Evolutionary conservation across 1,140 invertebrate species (phyloP).

Genomic region (Ceratitis capitata): DNA sequence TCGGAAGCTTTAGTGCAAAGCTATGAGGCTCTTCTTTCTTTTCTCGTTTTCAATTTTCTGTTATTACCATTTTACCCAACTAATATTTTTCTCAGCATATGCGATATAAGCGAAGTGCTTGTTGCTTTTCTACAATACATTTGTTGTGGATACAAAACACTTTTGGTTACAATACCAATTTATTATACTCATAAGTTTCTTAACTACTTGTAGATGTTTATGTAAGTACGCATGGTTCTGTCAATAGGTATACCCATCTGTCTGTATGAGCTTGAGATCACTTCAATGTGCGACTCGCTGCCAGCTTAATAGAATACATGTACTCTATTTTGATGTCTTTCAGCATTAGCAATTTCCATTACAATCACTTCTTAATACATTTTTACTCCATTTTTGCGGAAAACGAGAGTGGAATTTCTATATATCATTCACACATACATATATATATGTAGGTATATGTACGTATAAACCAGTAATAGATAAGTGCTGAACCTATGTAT

Average conservation of each 20-base stretch:
- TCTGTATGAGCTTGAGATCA: background rate
- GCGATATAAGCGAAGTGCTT: background rate
- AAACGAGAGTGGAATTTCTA: background rate
- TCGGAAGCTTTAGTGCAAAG: too few relatives aligned
- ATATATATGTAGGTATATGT: background rate
- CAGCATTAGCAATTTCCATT: background rate
- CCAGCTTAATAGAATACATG: background rate
- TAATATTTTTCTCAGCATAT: background rate
- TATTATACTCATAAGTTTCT: background rate
- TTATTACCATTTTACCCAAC: background rate
- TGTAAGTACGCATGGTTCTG: background rate
- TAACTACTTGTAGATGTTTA: background rate
- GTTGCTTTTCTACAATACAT: background rate
- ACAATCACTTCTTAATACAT: background rate
- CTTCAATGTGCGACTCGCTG: background rate
- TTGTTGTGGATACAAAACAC: background rate
- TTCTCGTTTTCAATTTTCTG: too few relatives aligned
- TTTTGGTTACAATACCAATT: background rate
- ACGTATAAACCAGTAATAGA: background rate
- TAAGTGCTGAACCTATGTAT: background rate
- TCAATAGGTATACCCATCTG: background rate
- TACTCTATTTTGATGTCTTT: conserved; percentile 3
- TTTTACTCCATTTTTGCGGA: background rate
- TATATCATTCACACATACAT: background rate
- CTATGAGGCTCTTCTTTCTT: too few relatives aligned